Evolutionary conservation across 2,113 vertebrate genomes (phyloP).

Genomic region (Columba janthina): DNA sequence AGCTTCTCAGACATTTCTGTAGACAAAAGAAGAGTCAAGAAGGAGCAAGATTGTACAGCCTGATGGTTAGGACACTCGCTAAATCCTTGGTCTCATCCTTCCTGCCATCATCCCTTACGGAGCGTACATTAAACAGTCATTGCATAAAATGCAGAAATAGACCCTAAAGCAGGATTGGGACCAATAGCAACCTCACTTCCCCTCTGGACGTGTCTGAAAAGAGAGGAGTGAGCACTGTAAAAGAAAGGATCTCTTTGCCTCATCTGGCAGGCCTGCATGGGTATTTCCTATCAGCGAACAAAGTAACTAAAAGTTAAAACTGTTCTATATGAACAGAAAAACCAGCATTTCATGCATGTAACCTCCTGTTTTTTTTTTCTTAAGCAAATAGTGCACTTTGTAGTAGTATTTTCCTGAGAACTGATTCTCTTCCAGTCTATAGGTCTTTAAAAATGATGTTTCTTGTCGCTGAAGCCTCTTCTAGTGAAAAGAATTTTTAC

Average conservation of each 20-base stretch:
- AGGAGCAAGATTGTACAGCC: not conserved
- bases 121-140: not conserved
- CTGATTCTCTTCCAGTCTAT: not conserved
- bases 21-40: not conserved
- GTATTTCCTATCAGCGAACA: not conserved
- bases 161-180: slow-evolving; percentile 13
- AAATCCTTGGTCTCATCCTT: not conserved
- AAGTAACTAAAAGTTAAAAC: not conserved
- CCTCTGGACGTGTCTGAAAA: not conserved
- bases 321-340: not conserved
- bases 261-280: not conserved
- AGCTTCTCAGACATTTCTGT: not conserved
- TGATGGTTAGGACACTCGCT: not conserved
- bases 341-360: not conserved
- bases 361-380: not conserved
- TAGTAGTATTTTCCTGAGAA: not conserved
- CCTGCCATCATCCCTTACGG: not conserved
- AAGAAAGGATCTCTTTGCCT: not conserved
- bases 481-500: not conserved
- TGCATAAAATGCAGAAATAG: not conserved
- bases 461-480: not conserved
- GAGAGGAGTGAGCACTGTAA: too few relatives aligned
- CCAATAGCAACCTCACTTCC: not conserved
- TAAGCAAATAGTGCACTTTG: slow-evolving; percentile 3
- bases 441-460: slow-evolving; percentile 11